phyloP scores from a whole-genome alignment of 2,797 vertebrate genomes.

The Anas bahamensis region DNA sequence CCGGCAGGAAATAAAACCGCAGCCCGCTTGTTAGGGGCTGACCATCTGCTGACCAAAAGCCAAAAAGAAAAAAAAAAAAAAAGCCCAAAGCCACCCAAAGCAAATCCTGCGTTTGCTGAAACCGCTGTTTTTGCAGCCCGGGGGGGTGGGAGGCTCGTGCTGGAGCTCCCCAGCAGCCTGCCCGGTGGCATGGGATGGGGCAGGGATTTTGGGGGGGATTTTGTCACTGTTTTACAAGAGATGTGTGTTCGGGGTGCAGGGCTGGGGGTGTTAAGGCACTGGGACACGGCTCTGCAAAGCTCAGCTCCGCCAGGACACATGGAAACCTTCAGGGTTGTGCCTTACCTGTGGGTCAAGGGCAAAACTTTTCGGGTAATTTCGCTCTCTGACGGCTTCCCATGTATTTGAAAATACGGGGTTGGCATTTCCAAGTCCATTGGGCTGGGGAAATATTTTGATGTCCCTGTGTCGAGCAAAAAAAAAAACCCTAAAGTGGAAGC shows the following conservation, averaged over 20 bases:
- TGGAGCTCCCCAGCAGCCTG: slow-evolving; percentile 22
- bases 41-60: slow-evolving; percentile 45
- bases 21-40: background rate
- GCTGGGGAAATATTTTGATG: background rate
- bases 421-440: background rate
- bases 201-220: background rate
- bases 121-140: background rate
- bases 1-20: slow-evolving; percentile 51
- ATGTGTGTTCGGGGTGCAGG: background rate
- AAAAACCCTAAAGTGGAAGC: background rate
- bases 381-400: background rate
- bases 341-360: background rate
- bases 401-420: background rate
- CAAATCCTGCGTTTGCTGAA: slow-evolving; percentile 26
- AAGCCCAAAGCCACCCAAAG: background rate
- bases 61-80: background rate
- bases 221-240: too few species aligned
- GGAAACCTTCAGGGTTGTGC: background rate
- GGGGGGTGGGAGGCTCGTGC: slow-evolving; percentile 28
- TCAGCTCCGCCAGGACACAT: background rate
- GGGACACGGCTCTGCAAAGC: background rate
- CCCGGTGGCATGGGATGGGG: background rate
- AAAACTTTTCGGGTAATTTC: background rate
- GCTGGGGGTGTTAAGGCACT: background rate
- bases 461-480: background rate